phyloP scores from a whole-genome alignment of 2,797 vertebrate genomes.

The Corythornis leucogaster region DNA sequence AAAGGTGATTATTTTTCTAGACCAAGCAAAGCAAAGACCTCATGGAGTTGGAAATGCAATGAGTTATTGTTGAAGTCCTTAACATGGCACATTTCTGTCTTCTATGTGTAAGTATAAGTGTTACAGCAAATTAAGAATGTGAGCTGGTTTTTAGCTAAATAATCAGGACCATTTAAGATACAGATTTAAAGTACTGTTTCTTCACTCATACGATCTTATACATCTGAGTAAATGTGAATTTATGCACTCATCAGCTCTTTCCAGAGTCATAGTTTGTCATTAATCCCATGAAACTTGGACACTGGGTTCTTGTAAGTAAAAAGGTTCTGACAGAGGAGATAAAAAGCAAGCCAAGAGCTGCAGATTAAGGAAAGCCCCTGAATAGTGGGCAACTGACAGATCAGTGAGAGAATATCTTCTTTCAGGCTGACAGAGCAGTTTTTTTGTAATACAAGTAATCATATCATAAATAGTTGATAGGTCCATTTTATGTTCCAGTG shows the following conservation, averaged over 20 bases:
- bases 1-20: not conserved
- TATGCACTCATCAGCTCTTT: not conserved
- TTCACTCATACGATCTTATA: not conserved
- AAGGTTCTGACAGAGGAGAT: not conserved
- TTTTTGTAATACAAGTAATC: not conserved
- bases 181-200: not conserved
- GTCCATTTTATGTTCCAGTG: not conserved
- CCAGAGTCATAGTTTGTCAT: not conserved
- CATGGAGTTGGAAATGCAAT: not conserved
- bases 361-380: not conserved
- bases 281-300: not conserved
- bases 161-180: not conserved
- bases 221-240: not conserved
- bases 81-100: accelerated
- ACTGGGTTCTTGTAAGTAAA: not conserved
- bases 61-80: not conserved
- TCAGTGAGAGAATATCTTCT: not conserved
- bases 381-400: not conserved
- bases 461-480: not conserved
- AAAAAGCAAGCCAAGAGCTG: not conserved
- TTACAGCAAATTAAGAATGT: not conserved
- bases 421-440: not conserved
- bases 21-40: not conserved
- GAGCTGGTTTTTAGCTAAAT: not conserved
- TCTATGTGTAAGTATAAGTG: not conserved